Evolutionary conservation across 2,888 invertebrate species (phyloP).

Genomic region (Heteromyza rotundicornis): DNA sequence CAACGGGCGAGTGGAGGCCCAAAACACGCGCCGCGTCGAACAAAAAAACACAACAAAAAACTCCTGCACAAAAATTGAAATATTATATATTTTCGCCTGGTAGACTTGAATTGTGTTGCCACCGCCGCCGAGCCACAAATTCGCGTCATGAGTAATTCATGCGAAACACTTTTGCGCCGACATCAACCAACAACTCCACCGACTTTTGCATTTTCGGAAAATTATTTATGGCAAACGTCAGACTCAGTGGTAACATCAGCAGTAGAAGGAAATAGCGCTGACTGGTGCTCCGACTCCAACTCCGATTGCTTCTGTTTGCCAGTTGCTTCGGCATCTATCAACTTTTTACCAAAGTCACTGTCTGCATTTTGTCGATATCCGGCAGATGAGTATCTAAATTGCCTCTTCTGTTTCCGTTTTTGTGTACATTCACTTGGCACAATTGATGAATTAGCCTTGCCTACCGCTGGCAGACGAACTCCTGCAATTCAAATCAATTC

Average conservation of each 20-base stretch:
- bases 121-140: not conserved
- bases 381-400: constrained; percentile 5
- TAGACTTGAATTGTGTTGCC: not conserved
- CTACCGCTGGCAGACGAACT: too few relatives aligned
- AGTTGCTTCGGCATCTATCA: constrained; percentile 47
- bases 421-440: not conserved
- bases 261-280: not conserved
- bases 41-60: not conserved
- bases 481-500: too few relatives aligned
- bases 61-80: not conserved
- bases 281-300: not conserved
- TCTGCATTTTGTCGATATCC: constrained; percentile 33
- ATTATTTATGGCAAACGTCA: constrained; percentile 1
- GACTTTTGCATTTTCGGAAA: not conserved
- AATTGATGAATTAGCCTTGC: not conserved
- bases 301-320: not conserved
- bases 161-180: not conserved
- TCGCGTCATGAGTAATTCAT: not conserved
- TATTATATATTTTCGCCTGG: not conserved
- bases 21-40: not conserved
- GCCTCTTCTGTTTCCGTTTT: not conserved
- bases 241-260: too few relatives aligned
- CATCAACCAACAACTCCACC: not conserved
- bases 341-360: constrained; percentile 53
- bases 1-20: constrained; percentile 14